Evolutionary conservation across 1,140 invertebrate species (phyloP).

Genomic region (Tetramorium parvispinum): DNA sequence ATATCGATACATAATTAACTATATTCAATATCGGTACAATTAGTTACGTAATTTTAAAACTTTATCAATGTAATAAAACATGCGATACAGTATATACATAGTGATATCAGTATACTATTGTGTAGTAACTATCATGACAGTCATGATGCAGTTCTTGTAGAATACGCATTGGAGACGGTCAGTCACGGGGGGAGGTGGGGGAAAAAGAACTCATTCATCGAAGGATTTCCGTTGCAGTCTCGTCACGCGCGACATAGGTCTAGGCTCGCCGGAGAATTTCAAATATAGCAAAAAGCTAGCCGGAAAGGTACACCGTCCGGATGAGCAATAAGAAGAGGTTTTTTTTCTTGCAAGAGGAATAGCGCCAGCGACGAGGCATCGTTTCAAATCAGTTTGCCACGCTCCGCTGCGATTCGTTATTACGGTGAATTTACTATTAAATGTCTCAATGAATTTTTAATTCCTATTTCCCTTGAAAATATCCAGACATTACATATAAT

Average conservation of each 20-base stretch:
- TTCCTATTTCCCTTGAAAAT: not conserved
- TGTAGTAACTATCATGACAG: not conserved
- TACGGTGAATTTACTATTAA: not conserved
- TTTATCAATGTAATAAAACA: not conserved
- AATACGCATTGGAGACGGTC: not conserved
- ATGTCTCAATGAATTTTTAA: not conserved
- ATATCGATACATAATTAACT: too few species aligned
- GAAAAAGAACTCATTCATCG: slow-evolving; percentile 63
- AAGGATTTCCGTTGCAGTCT: slow-evolving; percentile 43
- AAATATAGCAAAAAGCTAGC: slow-evolving; percentile 48
- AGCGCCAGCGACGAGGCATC: slow-evolving; percentile 32
- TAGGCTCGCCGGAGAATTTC: slow-evolving; percentile 61
- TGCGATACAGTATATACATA: not conserved
- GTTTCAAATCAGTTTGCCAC: slow-evolving; percentile 14
- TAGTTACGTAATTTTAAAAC: not conserved
- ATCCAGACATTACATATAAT: not conserved
- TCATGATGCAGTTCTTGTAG: not conserved
- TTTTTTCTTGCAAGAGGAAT: slow-evolving; percentile 52
- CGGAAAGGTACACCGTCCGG: not conserved
- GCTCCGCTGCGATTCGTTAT: not conserved
- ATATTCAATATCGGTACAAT: not conserved
- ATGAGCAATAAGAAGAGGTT: slow-evolving; percentile 61
- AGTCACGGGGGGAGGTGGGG: not conserved
- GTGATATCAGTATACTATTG: not conserved
- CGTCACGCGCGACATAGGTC: slow-evolving; percentile 59